Evolutionary conservation across 2,113 vertebrate genomes (phyloP).

Genomic region (Ageneiosus marmoratus): DNA sequence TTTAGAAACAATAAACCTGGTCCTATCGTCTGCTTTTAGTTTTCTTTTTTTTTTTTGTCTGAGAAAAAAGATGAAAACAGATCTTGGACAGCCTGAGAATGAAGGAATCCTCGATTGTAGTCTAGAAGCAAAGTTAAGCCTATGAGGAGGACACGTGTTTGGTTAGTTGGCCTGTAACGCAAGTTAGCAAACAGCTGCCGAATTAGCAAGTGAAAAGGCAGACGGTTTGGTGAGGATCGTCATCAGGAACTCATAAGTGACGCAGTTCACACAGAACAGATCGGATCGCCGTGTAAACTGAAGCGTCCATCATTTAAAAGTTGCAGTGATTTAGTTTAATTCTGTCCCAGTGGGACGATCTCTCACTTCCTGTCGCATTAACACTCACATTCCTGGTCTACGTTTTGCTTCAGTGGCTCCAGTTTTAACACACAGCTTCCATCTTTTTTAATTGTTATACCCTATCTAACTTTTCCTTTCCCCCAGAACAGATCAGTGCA

Average conservation of each 20-base stretch:
- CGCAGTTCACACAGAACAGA: conserved; percentile 16
- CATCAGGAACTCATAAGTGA: background rate
- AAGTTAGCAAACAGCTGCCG: conserved; percentile 33
- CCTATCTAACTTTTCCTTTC: conserved; percentile 34
- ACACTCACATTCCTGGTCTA: conserved; percentile 4
- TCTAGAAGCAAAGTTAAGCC: conserved; percentile 23
- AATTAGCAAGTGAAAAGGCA: conserved; percentile 27
- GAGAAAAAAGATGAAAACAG: conserved; percentile 24
- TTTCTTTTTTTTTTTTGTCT: conserved; percentile 18
- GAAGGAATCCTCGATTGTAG: conserved; percentile 34
- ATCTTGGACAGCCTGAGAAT: conserved; percentile 21
- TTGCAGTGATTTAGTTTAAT: background rate
- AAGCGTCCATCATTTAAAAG: background rate
- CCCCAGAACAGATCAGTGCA: conserved; percentile 56
- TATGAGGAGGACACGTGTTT: conserved; percentile 16
- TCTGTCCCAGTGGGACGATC: conserved; percentile 5
- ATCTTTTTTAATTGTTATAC: conserved; percentile 47
- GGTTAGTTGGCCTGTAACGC: conserved; percentile 19
- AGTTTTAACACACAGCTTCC: conserved; percentile 18
- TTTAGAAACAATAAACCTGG: conserved; percentile 65
- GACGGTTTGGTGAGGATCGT: conserved; percentile 14
- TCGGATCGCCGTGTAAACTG: conserved; percentile 14
- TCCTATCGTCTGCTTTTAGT: conserved; percentile 46
- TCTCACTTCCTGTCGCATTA: conserved; percentile 10
- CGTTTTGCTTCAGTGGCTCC: conserved; percentile 39